Percentiles rank a stretch among this genome's conserved stretches.
Conservation (phyloP, 1,140 invertebrate species). For the Drosophila carrolli region DNA sequence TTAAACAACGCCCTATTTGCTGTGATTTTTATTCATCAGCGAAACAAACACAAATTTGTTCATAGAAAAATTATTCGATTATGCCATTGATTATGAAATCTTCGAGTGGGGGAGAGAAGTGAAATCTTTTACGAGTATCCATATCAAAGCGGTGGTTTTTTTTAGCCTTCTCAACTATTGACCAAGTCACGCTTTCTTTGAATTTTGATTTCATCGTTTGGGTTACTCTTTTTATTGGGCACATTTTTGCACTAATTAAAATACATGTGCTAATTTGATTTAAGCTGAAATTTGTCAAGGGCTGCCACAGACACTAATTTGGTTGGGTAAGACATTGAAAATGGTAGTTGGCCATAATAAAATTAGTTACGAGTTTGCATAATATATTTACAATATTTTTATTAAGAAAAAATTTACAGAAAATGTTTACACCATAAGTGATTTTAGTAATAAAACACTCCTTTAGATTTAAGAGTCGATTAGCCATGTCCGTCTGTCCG, state of each 20-base stretch:
- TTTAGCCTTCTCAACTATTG: constrained; percentile 28
- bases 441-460: too few relatives aligned
- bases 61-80: constrained; percentile 61
- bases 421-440: too few relatives aligned
- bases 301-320: constrained; percentile 22
- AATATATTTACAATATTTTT: not conserved
- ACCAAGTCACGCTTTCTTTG: constrained; percentile 73
- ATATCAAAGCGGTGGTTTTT: constrained; percentile 10
- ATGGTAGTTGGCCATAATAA: not conserved
- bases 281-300: constrained; percentile 56
- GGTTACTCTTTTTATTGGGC: not conserved
- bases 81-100: constrained; percentile 75
- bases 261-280: constrained; percentile 66
- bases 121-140: constrained; percentile 44
- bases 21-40: constrained; percentile 37
- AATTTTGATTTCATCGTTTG: constrained; percentile 6
- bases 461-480: too few relatives aligned
- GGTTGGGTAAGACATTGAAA: constrained; percentile 28
- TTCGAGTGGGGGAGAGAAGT: constrained; percentile 37
- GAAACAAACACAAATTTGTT: constrained; percentile 45
- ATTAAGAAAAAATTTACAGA: not conserved
- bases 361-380: not conserved
- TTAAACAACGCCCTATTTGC: constrained; percentile 2
- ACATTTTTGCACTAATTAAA: constrained; percentile 72
- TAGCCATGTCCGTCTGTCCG: too few relatives aligned